phyloP scores from a whole-genome alignment of 2,113 vertebrate genomes.

The Nycticebus coucang region DNA sequence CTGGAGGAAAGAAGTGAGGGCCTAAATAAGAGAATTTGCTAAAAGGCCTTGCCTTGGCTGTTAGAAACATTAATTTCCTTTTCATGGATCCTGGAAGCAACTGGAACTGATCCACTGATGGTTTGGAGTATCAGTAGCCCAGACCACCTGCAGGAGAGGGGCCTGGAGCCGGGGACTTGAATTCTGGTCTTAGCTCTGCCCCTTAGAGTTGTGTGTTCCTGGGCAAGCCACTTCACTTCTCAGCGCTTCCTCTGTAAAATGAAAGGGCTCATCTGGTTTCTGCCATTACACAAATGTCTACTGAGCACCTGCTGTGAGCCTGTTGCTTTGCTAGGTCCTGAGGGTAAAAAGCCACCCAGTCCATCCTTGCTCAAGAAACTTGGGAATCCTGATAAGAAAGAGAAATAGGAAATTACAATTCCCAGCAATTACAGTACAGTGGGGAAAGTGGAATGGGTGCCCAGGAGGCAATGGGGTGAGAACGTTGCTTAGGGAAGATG shows the following conservation, averaged over 20 bases:
- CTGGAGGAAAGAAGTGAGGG: not conserved
- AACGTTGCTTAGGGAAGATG: not conserved
- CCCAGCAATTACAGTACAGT: no score
- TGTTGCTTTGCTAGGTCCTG: not conserved
- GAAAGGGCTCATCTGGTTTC: not conserved
- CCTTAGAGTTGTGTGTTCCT: not conserved
- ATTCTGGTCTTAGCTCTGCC: not conserved
- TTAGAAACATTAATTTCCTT: not conserved
- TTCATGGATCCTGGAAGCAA: not conserved
- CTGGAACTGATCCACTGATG: not conserved
- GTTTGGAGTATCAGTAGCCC: rapidly evolving
- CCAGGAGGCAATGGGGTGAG: not conserved
- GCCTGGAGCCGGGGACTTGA: no score
- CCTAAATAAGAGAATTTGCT: not conserved
- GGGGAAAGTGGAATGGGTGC: not conserved
- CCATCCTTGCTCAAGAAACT: not conserved
- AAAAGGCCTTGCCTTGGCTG: not conserved
- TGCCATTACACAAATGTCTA: no score
- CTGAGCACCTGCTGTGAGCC: not conserved
- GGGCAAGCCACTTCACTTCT: not conserved
- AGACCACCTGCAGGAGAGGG: not conserved
- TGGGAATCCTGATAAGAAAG: not conserved
- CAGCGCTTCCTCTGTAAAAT: not conserved
- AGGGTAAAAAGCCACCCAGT: not conserved
- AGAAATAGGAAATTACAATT: not conserved